Conservation (phyloP, 2,113 vertebrate genomes). For the Sturnus vulgaris region DNA sequence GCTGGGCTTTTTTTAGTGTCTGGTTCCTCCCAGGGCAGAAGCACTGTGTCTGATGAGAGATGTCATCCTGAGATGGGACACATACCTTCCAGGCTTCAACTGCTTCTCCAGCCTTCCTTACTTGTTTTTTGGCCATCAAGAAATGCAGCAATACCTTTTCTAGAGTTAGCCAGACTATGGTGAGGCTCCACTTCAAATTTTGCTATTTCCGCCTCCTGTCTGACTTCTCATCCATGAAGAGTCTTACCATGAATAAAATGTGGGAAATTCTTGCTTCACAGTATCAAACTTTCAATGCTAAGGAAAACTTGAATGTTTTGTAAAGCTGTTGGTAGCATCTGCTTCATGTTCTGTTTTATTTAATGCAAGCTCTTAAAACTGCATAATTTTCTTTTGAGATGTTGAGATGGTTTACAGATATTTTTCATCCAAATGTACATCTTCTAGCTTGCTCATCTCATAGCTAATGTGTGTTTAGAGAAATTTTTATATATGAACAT, state of each 20-base stretch:
- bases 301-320: not conserved
- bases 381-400: not conserved
- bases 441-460: not conserved
- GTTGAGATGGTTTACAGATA: not conserved
- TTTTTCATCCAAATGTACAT: not conserved
- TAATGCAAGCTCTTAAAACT: not conserved
- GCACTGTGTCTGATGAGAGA: not conserved
- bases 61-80: not conserved
- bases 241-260: not conserved
- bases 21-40: not conserved
- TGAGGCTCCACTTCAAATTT: not conserved
- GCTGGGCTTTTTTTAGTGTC: not conserved
- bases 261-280: not conserved
- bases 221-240: not conserved
- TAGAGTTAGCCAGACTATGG: not conserved
- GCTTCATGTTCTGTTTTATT: not conserved
- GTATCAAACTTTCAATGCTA: not conserved
- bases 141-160: not conserved
- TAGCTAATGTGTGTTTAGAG: not conserved
- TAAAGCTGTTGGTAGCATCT: not conserved
- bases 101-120: not conserved
- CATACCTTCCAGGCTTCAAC: not conserved
- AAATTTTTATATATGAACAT: not conserved
- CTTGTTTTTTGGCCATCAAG: not conserved
- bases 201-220: not conserved